Percentiles rank a stretch among this genome's conserved stretches.
These are phyloP conservation scores for Syrrhaptes paradoxus DNA, from an alignment of 2,113 vertebrate species.

Conservation along the genomic window DNA sequence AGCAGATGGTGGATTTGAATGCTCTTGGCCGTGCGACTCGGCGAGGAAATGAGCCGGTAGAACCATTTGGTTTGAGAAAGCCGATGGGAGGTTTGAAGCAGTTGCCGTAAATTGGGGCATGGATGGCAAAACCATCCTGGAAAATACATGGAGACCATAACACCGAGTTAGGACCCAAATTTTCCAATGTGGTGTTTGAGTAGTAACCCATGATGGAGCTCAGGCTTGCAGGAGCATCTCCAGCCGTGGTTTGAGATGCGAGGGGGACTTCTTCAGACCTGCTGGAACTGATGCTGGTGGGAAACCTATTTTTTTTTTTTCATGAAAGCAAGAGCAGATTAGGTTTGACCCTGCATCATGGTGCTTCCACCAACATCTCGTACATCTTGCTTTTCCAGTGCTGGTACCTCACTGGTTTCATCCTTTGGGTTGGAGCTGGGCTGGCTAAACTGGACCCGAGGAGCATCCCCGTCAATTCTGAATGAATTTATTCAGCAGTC, in stretches of 20 bases:
- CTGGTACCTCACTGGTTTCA: no score
- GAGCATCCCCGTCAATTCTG: background rate
- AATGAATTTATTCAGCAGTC: background rate
- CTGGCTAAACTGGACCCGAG: background rate
- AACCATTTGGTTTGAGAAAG: background rate
- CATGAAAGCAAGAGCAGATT: background rate
- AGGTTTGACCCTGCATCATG: background rate
- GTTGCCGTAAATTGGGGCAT: fast-evolving
- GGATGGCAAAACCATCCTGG: background rate
- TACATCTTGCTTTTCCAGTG: fast-evolving
- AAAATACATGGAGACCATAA: background rate
- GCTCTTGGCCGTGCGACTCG: fast-evolving
- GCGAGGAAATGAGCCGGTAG: background rate
- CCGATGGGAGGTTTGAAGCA: background rate
- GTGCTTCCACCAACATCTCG: fast-evolving
- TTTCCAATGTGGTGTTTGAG: background rate
- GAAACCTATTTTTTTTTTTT: background rate
- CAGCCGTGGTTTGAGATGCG: background rate
- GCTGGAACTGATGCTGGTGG: background rate
- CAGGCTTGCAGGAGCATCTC: background rate
- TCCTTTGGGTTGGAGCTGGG: background rate
- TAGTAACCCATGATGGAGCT: background rate
- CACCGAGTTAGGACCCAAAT: fast-evolving
- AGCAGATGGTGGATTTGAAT: fast-evolving
- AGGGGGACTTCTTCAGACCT: background rate